phyloP scores from a whole-genome alignment of 2,888 invertebrate genomes.

The Pardosa pseudoannulata region DNA sequence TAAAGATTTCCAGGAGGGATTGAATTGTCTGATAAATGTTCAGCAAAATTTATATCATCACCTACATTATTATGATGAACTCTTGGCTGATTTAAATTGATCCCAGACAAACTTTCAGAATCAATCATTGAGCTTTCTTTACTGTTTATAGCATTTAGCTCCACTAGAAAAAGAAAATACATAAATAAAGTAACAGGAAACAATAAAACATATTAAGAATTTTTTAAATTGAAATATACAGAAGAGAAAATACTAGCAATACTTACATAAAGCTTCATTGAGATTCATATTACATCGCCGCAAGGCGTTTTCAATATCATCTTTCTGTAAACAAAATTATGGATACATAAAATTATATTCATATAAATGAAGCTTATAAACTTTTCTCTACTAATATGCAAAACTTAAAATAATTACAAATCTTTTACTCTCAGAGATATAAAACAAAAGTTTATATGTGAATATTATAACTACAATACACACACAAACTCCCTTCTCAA shows the following conservation, averaged over 20 bases:
- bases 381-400: too few relatives aligned
- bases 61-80: slow-evolving; percentile 56
- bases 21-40: slow-evolving; percentile 47
- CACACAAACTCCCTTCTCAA: too few relatives aligned
- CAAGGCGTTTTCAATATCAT: slow-evolving; percentile 92
- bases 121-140: slow-evolving; percentile 55
- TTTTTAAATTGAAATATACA: too few relatives aligned
- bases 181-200: too few relatives aligned
- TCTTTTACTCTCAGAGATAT: too few relatives aligned
- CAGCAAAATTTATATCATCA: slow-evolving; percentile 61
- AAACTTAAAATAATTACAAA: too few relatives aligned
- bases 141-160: slow-evolving; percentile 44
- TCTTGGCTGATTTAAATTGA: slow-evolving; percentile 59
- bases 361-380: too few relatives aligned
- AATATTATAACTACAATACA: too few relatives aligned
- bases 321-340: slow-evolving; percentile 81
- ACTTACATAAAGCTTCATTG: slow-evolving; percentile 87
- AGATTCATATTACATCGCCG: slow-evolving; percentile 91
- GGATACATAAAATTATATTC: too few relatives aligned
- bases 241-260: too few relatives aligned
- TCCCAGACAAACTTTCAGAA: slow-evolving; percentile 47
- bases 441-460: too few relatives aligned
- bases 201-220: too few relatives aligned
- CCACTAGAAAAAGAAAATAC: slow-evolving; percentile 49
- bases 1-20: slow-evolving; percentile 63